These are phyloP conservation scores for Orientallactaga bullata DNA, from an alignment of 2,113 vertebrate genomes.

Conservation along the genomic window DNA sequence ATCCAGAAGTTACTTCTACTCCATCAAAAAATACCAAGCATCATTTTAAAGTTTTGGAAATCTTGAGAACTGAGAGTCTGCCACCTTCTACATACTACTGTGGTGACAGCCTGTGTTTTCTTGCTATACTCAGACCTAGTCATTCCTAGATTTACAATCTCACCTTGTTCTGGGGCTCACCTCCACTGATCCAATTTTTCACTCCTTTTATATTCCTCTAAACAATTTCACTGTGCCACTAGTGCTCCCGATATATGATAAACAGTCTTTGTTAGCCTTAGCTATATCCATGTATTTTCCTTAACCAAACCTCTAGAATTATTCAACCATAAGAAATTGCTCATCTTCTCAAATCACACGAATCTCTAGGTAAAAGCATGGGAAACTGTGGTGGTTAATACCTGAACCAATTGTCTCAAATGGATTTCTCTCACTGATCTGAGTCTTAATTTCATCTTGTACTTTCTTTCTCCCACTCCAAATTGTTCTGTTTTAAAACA, in stretches of 20 bases:
- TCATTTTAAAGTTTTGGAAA: background rate
- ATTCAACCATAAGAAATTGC: background rate
- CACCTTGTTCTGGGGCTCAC: background rate
- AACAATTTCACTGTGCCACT: background rate
- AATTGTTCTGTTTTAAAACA: background rate
- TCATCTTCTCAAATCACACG: background rate
- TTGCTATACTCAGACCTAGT: background rate
- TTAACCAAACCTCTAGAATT: background rate
- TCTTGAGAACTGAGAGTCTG: background rate
- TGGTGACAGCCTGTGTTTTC: background rate
- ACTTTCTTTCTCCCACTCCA: background rate
- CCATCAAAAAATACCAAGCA: background rate
- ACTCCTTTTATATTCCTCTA: background rate
- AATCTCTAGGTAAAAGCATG: background rate
- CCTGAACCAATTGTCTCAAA: background rate
- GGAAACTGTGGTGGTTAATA: background rate
- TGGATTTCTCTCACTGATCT: background rate
- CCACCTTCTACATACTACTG: background rate
- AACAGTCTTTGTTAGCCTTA: background rate
- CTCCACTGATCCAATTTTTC: background rate
- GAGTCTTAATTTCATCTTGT: background rate
- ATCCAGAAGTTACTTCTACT: background rate
- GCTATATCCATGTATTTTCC: background rate
- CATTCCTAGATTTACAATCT: background rate
- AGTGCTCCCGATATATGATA: background rate